Base-by-base conservation (phyloP, 2,797 vertebrate genomes). In the Cossypha niveicapilla region DNA sequence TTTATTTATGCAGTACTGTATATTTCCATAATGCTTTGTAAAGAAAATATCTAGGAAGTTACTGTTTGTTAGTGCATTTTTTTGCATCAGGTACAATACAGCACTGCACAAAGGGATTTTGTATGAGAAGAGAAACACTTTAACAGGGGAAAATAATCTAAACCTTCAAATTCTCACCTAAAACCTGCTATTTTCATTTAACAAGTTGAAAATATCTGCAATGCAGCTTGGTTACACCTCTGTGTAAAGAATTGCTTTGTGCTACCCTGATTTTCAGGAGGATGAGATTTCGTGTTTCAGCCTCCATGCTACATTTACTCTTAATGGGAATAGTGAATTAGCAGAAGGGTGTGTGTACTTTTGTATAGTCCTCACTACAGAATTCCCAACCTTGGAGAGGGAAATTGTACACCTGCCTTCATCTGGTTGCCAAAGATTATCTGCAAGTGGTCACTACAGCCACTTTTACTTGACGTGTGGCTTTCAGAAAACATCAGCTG, bases 31-130 rank as follows among this genome's bases (percentile, higher is more conserved):
- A 34, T 32, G 45, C 34, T 73, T 88, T 90, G 35, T 42, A 67
- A 75, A 90, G 37, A 92, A 71, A 39, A 57, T 72, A 79, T 19
- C 57, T 71, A 74, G 62, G 62, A 86, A 83, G 56, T 41, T 68
- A 19, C 51, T 73, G 44, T 23, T 68, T 84, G 23, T 15, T 74
- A 57, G 44, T 24, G 22, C 28, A 42, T 25, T 87, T 44, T 78
- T 47, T 48, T 63, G 41, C 32, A 24, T 54, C n/a, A 51, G 37
- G 19, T 24, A 28, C 10, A 34, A 18, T 57, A 70, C 13, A 39
- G 32, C 30, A 48, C 24, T 28, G 5, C 44, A 45, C 13, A 75
- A 68, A 68, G 35, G 54, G n/a, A 63, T 10, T 72, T 62, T 51
- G 22, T 24, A 25, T 63, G 35, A 67, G 37, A 82, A 73, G 8